A percentile compares a stretch with the other conserved stretches of the same genome.
phyloP scores from a whole-genome alignment of 1,140 invertebrate species.

The Cotesia typhae region DNA sequence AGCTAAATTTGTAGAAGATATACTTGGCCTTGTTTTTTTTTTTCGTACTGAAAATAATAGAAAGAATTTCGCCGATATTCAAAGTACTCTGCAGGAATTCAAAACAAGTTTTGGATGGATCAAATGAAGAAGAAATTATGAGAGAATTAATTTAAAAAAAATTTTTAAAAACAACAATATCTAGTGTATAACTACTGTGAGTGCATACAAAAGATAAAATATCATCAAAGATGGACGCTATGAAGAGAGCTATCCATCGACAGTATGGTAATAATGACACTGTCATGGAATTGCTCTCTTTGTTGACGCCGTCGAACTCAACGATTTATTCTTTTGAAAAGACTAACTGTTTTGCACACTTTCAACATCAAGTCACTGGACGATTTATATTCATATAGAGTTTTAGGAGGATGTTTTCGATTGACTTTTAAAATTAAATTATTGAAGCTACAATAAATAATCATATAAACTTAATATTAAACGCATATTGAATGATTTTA shows the following conservation, averaged over 20 bases:
- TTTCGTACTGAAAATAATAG: not conserved
- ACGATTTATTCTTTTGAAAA: slow-evolving; percentile 32
- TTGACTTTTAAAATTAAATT: no score
- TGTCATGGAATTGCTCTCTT: slow-evolving; percentile 77
- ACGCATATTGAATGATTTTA: no score
- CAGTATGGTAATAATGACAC: slow-evolving; percentile 71
- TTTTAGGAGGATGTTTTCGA: no score
- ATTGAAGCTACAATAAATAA: no score
- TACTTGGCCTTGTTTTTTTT: not conserved
- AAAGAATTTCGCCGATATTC: not conserved
- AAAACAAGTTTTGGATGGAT: no score
- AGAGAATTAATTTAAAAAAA: no score
- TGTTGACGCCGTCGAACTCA: slow-evolving; percentile 67
- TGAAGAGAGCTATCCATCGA: slow-evolving; percentile 77
- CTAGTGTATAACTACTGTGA: not conserved
- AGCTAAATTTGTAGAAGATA: slow-evolving; percentile 36
- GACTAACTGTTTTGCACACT: no score
- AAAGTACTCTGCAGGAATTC: not conserved
- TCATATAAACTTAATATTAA: no score
- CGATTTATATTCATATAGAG: no score
- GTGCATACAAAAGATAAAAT: slow-evolving; percentile 7
- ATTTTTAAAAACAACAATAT: not conserved
- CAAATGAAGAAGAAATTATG: no score
- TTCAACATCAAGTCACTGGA: no score
- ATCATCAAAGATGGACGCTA: slow-evolving; percentile 62